Base-by-base conservation (phyloP, 2,797 vertebrate genomes). In the Sparus aurata region DNA sequence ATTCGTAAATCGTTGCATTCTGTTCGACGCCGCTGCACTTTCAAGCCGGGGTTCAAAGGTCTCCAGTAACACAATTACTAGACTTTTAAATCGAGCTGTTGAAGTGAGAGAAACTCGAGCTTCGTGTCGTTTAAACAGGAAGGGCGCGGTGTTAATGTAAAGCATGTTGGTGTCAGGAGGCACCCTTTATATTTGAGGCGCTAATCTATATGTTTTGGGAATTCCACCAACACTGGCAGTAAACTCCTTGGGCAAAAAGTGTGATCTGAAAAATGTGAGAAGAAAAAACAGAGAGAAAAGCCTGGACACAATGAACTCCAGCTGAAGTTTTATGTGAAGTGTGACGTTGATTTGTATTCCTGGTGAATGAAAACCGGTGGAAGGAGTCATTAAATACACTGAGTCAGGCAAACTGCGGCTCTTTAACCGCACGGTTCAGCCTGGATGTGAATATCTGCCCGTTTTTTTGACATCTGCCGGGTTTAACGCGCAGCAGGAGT, bases 291-390 rank as follows among this genome's bases (percentile, higher is more conserved):
- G 10, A 50, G 8, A 9, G 34, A 34, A 27, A 27, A 27, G 2
- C 5, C 10, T 38, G 38, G 38, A 38, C 9, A 61, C n/a, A 73
- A 69, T 53, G 15, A 77, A n/a, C 10, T 75, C 57, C 73, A 76
- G 64, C 59, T 73, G 73, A 70, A 52, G 49, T 59, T 54, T 72
- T 71, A 65, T 69, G 54, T 17, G 43, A 58, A 4, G 12, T 41
- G 9, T 75, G 34, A 60, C 38, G 59, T 0, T 63, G 73, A 72
- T 71, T 74, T 68, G 74, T 41, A 17, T 16, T 49, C 27, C 1
- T 2, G 20, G 25, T 52, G 43, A 45, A n/a, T 73, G 12, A 69
- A 79, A 60, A 61, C 20, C 52, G 58, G 30, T 22, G 23, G n/a
- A 43, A 63, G 47, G 8, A 22, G 23, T 5, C 27, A 2, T 47